Evolutionary conservation across 2,797 vertebrate species (phyloP).

Genomic region (Hypotaenidia philippensis): DNA sequence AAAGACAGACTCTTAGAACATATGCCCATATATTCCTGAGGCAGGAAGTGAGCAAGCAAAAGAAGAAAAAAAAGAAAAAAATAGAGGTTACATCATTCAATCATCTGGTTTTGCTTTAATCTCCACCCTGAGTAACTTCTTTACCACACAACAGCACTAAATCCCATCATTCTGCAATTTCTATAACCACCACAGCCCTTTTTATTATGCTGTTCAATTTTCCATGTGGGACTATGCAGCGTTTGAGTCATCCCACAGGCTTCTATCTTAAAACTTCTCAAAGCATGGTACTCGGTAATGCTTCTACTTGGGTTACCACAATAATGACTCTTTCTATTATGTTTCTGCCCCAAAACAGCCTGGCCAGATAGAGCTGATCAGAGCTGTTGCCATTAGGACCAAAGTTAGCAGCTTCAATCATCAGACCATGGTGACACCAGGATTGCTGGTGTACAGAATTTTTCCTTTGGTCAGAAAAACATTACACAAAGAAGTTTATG

Average conservation of each 20-base stretch:
- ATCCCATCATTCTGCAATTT: conserved; percentile 59
- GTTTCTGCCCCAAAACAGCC: neutral
- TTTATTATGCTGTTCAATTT: conserved; percentile 52
- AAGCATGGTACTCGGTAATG: neutral
- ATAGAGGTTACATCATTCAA: conserved; percentile 43
- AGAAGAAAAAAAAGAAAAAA: neutral
- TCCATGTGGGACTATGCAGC: neutral
- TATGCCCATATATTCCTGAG: conserved; percentile 17
- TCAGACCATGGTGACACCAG: neutral
- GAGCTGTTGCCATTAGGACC: neutral
- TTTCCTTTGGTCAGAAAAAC: neutral
- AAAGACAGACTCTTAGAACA: neutral
- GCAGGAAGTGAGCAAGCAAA: conserved; percentile 34
- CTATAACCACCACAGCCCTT: conserved; percentile 36
- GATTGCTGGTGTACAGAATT: neutral
- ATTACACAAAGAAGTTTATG: neutral
- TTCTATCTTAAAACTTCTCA: conserved; percentile 25
- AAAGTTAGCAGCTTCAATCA: neutral
- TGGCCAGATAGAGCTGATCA: neutral
- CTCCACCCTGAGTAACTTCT: conserved; percentile 52
- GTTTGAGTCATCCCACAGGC: conserved; percentile 56
- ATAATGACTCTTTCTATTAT: neutral
- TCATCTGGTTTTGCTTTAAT: conserved; percentile 72
- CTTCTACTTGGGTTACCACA: neutral
- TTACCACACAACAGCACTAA: conserved; percentile 64